Percentiles rank a stretch among this genome's conserved stretches.
Conservation (phyloP, 2,113 vertebrate genomes). For the Cephalopholis sonnerati region DNA sequence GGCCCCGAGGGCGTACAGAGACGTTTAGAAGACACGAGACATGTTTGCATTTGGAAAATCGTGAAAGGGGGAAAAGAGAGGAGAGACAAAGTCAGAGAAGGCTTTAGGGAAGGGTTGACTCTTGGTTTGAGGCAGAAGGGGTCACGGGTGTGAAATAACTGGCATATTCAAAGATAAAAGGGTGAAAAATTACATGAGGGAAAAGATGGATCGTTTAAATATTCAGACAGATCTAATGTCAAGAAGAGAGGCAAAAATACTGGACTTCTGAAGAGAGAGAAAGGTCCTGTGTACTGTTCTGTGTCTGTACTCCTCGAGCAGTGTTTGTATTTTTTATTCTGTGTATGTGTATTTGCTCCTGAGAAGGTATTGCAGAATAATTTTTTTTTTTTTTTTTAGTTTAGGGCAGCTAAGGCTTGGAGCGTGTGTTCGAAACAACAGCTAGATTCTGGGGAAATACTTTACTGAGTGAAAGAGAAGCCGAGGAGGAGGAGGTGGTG, state of each 20-base stretch:
- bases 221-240: constrained; percentile 46
- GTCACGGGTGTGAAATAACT: constrained; percentile 38
- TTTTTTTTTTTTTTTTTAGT: constrained; percentile 30
- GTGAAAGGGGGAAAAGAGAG: constrained; percentile 22
- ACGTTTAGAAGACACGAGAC: constrained; percentile 36
- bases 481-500: constrained; percentile 28
- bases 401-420: constrained; percentile 32
- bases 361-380: constrained; percentile 34
- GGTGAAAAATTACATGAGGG: constrained; percentile 24
- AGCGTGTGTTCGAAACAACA: constrained; percentile 45
- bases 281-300: not conserved
- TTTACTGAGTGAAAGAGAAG: constrained; percentile 26
- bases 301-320: constrained; percentile 28
- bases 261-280: constrained; percentile 2
- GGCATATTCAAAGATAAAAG: constrained; percentile 41
- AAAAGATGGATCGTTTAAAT: constrained; percentile 32
- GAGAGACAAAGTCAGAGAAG: constrained; percentile 53
- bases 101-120: constrained; percentile 52
- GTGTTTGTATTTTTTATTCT: constrained; percentile 43
- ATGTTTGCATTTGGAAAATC: constrained; percentile 58
- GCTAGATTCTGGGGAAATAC: constrained; percentile 66
- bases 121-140: constrained; percentile 36
- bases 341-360: constrained; percentile 21
- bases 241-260: constrained; percentile 13
- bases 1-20: not conserved